Evolutionary conservation across 2,113 vertebrate species (phyloP), one percentile per base, ranked within the genome.

Genomic region (Lophura nycthemera): DNA sequence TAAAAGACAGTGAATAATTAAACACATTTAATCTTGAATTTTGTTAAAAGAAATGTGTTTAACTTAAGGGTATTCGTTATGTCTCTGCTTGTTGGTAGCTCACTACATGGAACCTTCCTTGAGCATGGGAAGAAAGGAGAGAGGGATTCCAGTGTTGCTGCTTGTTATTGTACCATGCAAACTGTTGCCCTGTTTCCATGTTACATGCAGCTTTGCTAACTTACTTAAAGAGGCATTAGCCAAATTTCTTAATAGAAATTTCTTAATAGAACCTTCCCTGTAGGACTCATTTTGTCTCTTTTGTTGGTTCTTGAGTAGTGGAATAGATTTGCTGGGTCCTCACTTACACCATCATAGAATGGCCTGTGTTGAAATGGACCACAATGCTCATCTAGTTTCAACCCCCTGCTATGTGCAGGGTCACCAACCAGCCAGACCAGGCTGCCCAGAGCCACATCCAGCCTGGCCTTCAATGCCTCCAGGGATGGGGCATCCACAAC

Each of bases 11-110:
- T 25, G 17, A 67, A 32, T 8, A 60, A 78, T 47, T 67, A 19
- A 36, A 30, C 3, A 4, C 38, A 34, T 3, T 83, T 70, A 0
- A 15, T 67, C 2, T 59, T 48, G 3, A 18, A 4, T 2, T 45
- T 79, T 54, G 54, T 50, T 2, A 1, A 15, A 54, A 54, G 15
- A 34, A 54, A 10, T 15, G 0, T 16, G 7, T 67, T 70, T 72
- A 20, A 56, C 8, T 13, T 20, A 4, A 8, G 8, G 36, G 8
- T 71, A 1, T 32, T 3, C 57, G 57, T 59, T 59, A 1, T 65
- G 38, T 30, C 18, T 4, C 3, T 34, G 13, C 5, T n/a, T 50
- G 27, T 0, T 40, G 45, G 27, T 83, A n/a, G 29, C 54, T 92
- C 30, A 22, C 5, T 30, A 34, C 36, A 11, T 21, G 19, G 56